Evolutionary conservation across 2,797 vertebrate genomes (phyloP).

Genomic region (Darevskia nairensis): DNA sequence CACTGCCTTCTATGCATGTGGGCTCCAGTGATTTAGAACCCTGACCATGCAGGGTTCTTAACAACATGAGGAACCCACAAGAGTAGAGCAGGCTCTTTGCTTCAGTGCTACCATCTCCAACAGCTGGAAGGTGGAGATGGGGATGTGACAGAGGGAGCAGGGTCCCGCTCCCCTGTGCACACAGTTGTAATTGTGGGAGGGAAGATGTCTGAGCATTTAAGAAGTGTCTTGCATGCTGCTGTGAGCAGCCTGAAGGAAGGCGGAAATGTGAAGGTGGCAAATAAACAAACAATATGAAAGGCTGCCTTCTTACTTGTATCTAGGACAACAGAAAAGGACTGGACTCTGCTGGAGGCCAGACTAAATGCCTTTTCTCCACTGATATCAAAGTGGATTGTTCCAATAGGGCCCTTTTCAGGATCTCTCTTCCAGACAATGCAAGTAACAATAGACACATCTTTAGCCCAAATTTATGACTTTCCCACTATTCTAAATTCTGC

Average conservation of each 20-base stretch:
- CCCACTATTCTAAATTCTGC: slow-evolving; percentile 51
- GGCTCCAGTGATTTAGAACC: no score
- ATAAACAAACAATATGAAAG: background rate
- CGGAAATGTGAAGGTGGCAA: background rate
- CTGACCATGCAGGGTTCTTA: background rate
- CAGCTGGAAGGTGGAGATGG: background rate
- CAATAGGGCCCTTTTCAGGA: background rate
- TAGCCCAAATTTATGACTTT: slow-evolving; percentile 31
- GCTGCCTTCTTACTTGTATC: background rate
- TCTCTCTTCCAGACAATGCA: background rate
- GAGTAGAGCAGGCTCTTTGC: background rate
- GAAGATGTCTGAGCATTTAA: background rate
- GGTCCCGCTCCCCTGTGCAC: background rate
- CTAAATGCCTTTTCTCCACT: background rate
- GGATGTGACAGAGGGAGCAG: background rate
- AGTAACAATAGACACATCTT: slow-evolving; percentile 35
- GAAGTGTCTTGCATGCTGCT: background rate
- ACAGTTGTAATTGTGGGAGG: background rate
- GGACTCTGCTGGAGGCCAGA: background rate
- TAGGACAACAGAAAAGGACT: background rate
- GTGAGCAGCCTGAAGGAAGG: background rate
- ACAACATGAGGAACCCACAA: background rate
- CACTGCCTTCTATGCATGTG: background rate
- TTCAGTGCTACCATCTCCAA: background rate
- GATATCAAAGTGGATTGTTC: slow-evolving; percentile 1